phyloP scores from a whole-genome alignment of 2,888 invertebrate species.

The Drosophila tanythrix region DNA sequence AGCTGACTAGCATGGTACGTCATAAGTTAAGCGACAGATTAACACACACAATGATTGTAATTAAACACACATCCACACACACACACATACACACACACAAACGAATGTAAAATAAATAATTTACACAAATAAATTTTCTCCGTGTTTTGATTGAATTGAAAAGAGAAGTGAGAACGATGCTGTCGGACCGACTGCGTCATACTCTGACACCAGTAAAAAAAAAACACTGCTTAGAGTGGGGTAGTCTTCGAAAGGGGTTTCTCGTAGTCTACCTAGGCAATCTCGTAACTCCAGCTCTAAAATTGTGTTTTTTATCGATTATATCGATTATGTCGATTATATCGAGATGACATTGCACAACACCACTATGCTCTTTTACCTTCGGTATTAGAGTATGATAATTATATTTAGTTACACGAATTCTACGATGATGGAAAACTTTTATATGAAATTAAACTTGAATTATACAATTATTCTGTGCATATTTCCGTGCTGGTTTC shows the following conservation, averaged over 20 bases:
- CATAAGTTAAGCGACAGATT: constrained; percentile 60
- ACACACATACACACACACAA: constrained; percentile 18
- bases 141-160: neutral
- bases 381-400: neutral
- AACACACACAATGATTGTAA: constrained; percentile 23
- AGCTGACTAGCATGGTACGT: constrained; percentile 65
- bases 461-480: neutral
- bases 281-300: neutral
- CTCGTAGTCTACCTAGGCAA: neutral
- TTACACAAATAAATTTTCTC: constrained; percentile 23
- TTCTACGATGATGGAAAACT: neutral
- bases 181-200: neutral
- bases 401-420: neutral
- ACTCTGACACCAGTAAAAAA: neutral
- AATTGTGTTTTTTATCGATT: neutral
- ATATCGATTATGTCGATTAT: neutral
- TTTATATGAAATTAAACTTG: neutral
- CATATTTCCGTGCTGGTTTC: constrained; percentile 92
- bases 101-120: constrained; percentile 43
- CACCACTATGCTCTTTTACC: neutral
- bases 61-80: constrained; percentile 12
- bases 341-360: neutral
- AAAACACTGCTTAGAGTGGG: accelerated
- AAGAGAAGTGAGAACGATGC: neutral
- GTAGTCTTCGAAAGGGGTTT: neutral